A percentile compares a stretch with the other conserved stretches of the same genome.
phyloP scores from a whole-genome alignment of 2,113 vertebrate species.

The Numida meleagris region DNA sequence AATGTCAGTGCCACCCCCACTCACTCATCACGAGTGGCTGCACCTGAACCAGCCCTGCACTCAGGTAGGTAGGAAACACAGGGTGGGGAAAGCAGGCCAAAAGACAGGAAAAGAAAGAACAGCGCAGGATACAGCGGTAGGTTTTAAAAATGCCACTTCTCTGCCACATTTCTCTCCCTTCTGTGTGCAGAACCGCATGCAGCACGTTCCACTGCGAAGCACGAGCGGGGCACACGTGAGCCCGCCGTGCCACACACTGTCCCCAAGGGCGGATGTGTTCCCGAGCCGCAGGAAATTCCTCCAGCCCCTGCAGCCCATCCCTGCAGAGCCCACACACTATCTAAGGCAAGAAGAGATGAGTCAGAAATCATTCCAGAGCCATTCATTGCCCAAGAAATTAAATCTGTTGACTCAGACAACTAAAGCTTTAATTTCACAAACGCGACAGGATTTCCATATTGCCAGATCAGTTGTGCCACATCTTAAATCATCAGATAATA shows the following conservation, averaged over 20 bases:
- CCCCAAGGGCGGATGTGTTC: rapidly evolving
- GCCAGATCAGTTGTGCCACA: constrained; percentile 4
- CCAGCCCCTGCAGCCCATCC: background rate
- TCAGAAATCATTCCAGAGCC: constrained; percentile 20
- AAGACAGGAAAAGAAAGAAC: background rate
- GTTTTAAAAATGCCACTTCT: rapidly evolving
- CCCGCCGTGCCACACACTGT: rapidly evolving
- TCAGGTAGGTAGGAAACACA: background rate
- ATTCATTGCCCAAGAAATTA: constrained; percentile 54
- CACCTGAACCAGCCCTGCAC: background rate
- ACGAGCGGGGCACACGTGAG: rapidly evolving
- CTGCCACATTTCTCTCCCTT: background rate
- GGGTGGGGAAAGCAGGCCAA: background rate
- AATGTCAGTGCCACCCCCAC: background rate
- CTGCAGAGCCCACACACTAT: rapidly evolving
- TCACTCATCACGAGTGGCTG: background rate
- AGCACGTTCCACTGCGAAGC: rapidly evolving
- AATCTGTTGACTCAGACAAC: constrained; percentile 52
- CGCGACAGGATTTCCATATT: background rate
- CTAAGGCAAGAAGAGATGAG: background rate
- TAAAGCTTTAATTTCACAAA: constrained; percentile 36
- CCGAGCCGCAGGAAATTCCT: background rate
- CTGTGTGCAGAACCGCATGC: rapidly evolving
- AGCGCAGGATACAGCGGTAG: background rate
- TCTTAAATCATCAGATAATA: background rate